Conservation (phyloP, 2,113 vertebrate genomes). For the Toxostoma redivivum region DNA sequence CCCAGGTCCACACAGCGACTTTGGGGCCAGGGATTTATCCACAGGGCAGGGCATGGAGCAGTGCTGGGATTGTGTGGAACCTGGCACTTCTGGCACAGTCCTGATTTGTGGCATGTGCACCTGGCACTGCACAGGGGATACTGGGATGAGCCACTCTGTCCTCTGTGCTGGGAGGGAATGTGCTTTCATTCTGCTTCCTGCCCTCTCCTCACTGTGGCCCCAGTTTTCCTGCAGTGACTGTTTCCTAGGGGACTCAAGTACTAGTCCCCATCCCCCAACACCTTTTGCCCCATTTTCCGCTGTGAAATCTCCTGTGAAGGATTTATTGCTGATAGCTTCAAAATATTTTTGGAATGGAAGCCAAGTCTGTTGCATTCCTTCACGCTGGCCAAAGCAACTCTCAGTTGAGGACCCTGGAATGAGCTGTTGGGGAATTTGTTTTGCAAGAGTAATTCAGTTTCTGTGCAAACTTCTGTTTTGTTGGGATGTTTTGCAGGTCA, state of each 20-base stretch:
- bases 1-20: rapidly evolving
- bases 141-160: not conserved
- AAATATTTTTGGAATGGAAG: not conserved
- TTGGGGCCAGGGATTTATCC: not conserved
- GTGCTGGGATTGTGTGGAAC: rapidly evolving
- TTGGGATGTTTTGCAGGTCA: not conserved
- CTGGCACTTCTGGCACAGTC: not conserved
- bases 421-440: not conserved
- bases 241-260: not conserved
- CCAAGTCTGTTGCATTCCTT: constrained; percentile 26
- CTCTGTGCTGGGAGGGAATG: not conserved
- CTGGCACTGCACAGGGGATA: rapidly evolving
- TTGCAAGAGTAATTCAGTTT: not conserved
- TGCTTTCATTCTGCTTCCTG: not conserved
- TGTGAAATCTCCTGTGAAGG: not conserved
- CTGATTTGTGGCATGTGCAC: rapidly evolving
- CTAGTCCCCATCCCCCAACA: not conserved
- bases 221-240: not conserved
- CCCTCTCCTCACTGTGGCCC: not conserved
- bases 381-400: not conserved
- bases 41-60: not conserved
- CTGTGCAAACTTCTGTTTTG: not conserved
- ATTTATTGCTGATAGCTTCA: constrained; percentile 10
- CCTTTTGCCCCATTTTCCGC: not conserved
- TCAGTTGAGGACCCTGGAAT: not conserved